Evolutionary conservation across 2,797 vertebrate genomes (phyloP), one percentile per base, ranked within the genome.

Genomic region (Trachurus trachurus): DNA sequence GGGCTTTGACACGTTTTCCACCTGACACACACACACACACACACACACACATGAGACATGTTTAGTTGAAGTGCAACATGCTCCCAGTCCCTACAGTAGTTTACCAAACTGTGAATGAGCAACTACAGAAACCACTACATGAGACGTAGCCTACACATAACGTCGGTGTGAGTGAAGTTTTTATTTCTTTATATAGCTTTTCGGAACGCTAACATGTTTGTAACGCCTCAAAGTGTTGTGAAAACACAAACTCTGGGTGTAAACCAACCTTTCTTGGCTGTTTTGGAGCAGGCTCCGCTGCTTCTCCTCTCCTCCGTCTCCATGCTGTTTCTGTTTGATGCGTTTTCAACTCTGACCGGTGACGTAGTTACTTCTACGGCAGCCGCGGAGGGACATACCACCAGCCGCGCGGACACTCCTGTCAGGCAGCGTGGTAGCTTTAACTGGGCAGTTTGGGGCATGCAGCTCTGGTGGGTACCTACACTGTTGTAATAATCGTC

Each of bases 361-460:
- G 88, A 92, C 92, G 90, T 91, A 3, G n/a, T 19, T 42, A 1
- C 0, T 2, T 50, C 87, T 93, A 96, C 94, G 85, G 95, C 31
- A 69, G 86, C 73, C 37, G 66, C 22, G 0, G 1, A 11, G 6
- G 70, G 85, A 56, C 87, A 88, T 68, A 15, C 11, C 5, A 19
- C 4, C 0, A n/a, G n/a, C n/a, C n/a, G n/a, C 2, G 17, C 52
- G 56, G n/a, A 54, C 64, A 13, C 49, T 11, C 7, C 1, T 4
- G 0, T 13, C 29, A 0, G 44, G 4, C 26, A 56, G 47, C 67
- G 63, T 80, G 74, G 22, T 66, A 0, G 0, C 52, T 34, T 60
- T 5, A 26, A 49, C 42, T 21, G 7, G 62, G 4, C 5, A 11
- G 7, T 60, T 15, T 54, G 10, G 9, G 22, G 31, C 54, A 77